These are phyloP conservation scores for Nephotettix cincticeps DNA, from an alignment of 1,140 invertebrate genomes.

Conservation along the genomic window DNA sequence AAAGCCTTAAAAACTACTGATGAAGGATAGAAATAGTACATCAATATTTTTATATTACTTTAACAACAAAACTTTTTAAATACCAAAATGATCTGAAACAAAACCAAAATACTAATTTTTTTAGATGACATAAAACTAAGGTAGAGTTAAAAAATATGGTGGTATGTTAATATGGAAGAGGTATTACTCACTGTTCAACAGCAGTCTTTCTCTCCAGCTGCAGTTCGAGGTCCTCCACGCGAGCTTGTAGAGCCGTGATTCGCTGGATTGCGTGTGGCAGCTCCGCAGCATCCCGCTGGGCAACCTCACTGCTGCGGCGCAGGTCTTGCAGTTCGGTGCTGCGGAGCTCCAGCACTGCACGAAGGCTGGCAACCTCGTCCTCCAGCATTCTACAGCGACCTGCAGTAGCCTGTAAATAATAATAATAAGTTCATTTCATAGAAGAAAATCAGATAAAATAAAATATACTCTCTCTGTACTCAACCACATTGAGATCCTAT, in stretches of 20 bases:
- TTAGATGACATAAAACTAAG: no score
- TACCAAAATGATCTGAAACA: no score
- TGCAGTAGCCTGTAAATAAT: slow-evolving; percentile 47
- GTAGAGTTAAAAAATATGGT: no score
- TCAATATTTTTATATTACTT: no score
- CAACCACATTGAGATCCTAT: no score
- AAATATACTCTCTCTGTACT: no score
- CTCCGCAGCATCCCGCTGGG: slow-evolving; percentile 55
- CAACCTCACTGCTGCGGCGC: slow-evolving; percentile 59
- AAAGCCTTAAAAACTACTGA: no score
- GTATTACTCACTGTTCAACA: slow-evolving; percentile 54
- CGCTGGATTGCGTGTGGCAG: slow-evolving; percentile 55
- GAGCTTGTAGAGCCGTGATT: slow-evolving; percentile 58
- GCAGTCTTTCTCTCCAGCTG: slow-evolving; percentile 60
- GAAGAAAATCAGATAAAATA: no score
- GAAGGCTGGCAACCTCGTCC: slow-evolving; percentile 69
- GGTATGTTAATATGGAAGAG: no score
- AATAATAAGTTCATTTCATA: slow-evolving; percentile 43
- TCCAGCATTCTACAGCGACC: slow-evolving; percentile 48
- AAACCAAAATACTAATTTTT: no score
- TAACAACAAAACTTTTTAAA: no score
- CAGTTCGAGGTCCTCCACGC: slow-evolving; percentile 66
- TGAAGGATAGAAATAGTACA: no score
- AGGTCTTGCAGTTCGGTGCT: slow-evolving; percentile 69
- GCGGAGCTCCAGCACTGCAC: slow-evolving; percentile 72